These are phyloP conservation scores for Bos indicus DNA, from an alignment of 2,113 vertebrate species.

Conservation along the genomic window DNA sequence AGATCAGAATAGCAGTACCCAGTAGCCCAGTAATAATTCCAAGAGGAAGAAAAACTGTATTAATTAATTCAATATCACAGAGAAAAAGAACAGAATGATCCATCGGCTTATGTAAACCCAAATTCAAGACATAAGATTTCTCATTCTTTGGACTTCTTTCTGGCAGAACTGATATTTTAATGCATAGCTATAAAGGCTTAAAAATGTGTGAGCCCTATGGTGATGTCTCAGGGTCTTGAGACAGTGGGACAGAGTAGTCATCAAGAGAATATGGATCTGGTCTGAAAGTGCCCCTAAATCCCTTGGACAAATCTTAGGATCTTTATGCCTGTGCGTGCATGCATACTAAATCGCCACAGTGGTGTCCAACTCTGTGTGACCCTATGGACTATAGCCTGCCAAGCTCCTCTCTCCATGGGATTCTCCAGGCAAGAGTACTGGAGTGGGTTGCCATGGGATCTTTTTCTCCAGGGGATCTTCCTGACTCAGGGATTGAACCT, in stretches of 20 bases:
- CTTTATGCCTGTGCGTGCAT: neutral
- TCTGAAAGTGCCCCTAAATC: neutral
- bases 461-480: neutral
- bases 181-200: neutral
- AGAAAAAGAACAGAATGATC: neutral
- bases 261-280: constrained; percentile 6
- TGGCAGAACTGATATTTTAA: neutral
- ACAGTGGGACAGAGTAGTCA: neutral
- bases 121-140: neutral
- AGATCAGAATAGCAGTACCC: neutral
- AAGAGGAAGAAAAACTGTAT: neutral
- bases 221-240: neutral
- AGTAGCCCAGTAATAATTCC: neutral
- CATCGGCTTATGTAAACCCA: neutral
- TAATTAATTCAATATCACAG: neutral
- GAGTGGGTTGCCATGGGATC: neutral
- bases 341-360: neutral
- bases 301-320: neutral
- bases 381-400: neutral
- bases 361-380: neutral
- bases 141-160: neutral
- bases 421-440: neutral
- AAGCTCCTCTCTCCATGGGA: neutral
- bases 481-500: neutral
- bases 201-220: neutral